phyloP scores from a whole-genome alignment of 2,888 invertebrate genomes.

The Cantharis nigra region DNA sequence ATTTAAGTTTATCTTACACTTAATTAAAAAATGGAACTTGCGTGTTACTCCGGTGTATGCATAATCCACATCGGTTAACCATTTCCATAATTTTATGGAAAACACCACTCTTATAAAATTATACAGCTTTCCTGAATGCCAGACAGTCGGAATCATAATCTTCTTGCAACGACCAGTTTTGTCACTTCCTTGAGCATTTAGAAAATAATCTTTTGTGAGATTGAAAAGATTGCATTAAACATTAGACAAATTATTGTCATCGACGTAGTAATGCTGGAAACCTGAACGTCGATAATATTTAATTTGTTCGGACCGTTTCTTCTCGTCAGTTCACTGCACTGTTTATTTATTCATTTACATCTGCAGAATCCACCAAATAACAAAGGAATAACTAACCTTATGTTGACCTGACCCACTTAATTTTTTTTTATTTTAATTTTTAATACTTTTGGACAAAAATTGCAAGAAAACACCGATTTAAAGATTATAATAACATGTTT shows the following conservation, averaged over 20 bases:
- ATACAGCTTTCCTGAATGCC: too few species aligned
- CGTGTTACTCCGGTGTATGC: neutral
- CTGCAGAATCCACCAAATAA: neutral
- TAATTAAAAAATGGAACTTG: neutral
- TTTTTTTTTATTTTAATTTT: too few species aligned
- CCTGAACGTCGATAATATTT: neutral
- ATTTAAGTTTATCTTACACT: neutral
- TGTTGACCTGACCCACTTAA: too few species aligned
- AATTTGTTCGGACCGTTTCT: neutral
- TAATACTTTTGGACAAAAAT: too few species aligned
- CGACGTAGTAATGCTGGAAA: neutral
- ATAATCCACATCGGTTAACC: neutral
- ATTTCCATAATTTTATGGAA: neutral
- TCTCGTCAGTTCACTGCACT: neutral
- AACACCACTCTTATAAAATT: neutral
- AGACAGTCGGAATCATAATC: too few species aligned
- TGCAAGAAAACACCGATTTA: too few species aligned
- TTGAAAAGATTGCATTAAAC: neutral
- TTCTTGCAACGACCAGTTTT: neutral
- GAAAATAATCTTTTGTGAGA: neutral
- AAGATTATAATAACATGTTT: too few species aligned
- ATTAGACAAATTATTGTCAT: neutral
- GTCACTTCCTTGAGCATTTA: neutral
- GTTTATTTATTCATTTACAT: neutral
- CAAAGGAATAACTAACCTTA: too few species aligned